phyloP scores from a whole-genome alignment of 1,140 invertebrate species.

The Idris sp. region DNA sequence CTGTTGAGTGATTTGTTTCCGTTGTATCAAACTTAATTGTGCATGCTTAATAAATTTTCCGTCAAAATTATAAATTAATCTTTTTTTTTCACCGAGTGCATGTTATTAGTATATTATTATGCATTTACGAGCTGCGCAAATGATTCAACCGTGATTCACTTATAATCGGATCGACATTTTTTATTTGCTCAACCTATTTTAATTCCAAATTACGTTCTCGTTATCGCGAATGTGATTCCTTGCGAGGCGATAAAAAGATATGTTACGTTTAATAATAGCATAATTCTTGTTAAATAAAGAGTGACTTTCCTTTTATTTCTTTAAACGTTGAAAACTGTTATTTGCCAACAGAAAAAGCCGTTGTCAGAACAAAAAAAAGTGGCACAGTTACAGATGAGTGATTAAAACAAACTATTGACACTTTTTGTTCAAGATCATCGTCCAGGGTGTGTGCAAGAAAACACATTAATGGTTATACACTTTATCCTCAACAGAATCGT shows the following conservation, averaged over 20 bases:
- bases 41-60: too few relatives aligned
- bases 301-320: constrained; percentile 17
- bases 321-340: constrained; percentile 6
- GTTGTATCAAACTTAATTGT: too few relatives aligned
- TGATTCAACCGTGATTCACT: constrained; percentile 21
- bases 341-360: constrained; percentile 1
- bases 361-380: constrained; percentile 7
- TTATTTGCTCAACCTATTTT: constrained; percentile 16
- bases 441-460: constrained; percentile 30
- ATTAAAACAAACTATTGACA: constrained; percentile 52
- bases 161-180: too few relatives aligned
- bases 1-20: constrained; percentile 21
- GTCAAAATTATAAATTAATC: too few relatives aligned
- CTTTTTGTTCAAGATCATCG: constrained; percentile 39
- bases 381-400: constrained; percentile 38
- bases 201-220: constrained; percentile 1
- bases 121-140: neutral
- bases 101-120: neutral
- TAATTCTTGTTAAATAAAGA: constrained; percentile 16
- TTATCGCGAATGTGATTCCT: constrained; percentile 25
- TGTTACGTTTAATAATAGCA: constrained; percentile 6
- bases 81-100: too few relatives aligned
- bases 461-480: constrained; percentile 51
- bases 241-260: constrained; percentile 11
- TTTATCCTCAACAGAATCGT: constrained; percentile 33